Evolutionary conservation across 1,140 invertebrate species (phyloP), one percentile per base, ranked within the genome.

Genomic region (Tachypleus tridentatus): DNA sequence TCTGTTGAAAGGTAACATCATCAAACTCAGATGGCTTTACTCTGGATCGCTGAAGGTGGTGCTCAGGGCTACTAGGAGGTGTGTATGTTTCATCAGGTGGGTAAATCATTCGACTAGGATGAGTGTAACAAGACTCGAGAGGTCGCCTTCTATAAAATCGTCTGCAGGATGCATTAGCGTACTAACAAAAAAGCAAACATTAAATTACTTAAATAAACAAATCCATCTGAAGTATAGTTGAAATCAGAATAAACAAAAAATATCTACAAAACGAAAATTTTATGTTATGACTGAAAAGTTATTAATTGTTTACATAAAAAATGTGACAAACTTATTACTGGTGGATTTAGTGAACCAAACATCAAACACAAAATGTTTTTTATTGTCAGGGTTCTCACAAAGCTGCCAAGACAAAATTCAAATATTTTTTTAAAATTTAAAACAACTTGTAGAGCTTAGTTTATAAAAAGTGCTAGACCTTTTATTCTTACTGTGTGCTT

Each of bases 101-200:
- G 78, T 95, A 95, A n/a, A 95, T 88, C 91, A 93, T 93, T 73
- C 84, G 86, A 7, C 89, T 91, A 4, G 90, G 90, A 76, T 94
- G 88, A n/a, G 86, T 87, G 76, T 88, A 92, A 57, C 89, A 90
- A 6, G 86, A 86, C 71, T 82, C 84, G 2, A 93, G 78, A 49
- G 87, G 86, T 49, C 88, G 82, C 56, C 89, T 82, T 10, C 91
- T 80, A 80, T 86, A 94, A 85, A 88, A 91, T n/a, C 82, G 87
- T 69, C 87, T 84, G 74, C 91, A 94, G 2, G 88, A 87, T 5
- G 91, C 87, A 75, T 93, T 93, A 70, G 83, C 82, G 73, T 88
- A 91, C 91, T 67, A 48, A 9, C 61, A 58, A 8, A 3, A n/a
- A 4, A 57, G 57, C 47, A 60, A 49, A 62, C 60, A 7, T 2